Evolutionary conservation across 2,888 invertebrate genomes (phyloP).

Genomic region (Galerucella calmariensis): DNA sequence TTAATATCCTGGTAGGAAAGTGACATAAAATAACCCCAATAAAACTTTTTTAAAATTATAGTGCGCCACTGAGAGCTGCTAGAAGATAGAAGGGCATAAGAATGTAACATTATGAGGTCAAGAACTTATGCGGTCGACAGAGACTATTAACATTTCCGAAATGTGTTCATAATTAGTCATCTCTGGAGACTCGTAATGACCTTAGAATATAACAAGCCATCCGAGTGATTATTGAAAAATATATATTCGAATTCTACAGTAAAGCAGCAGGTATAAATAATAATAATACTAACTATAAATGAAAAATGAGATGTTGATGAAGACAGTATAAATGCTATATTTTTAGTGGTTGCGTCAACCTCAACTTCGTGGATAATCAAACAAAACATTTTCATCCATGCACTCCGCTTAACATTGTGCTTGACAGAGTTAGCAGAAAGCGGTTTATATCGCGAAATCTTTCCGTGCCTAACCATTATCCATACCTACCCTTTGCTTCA

Average conservation of each 20-base stretch:
- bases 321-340: background rate
- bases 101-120: constrained; percentile 33
- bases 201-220: constrained; percentile 15
- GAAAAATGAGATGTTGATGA: background rate
- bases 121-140: constrained; percentile 31
- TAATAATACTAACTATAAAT: background rate
- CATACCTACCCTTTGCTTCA: too few species aligned
- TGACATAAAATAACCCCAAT: too few species aligned
- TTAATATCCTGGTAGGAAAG: too few species aligned
- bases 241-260: background rate
- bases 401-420: too few species aligned
- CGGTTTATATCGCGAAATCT: too few species aligned
- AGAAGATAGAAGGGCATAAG: constrained; percentile 35
- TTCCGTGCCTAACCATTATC: too few species aligned
- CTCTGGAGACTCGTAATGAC: constrained; percentile 13
- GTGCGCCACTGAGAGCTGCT: constrained; percentile 23
- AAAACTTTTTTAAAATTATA: background rate
- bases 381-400: too few species aligned
- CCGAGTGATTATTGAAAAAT: background rate
- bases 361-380: too few species aligned
- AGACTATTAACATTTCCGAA: constrained; percentile 34
- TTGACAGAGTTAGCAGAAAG: too few species aligned
- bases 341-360: too few species aligned
- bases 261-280: background rate
- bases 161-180: constrained; percentile 34